Evolutionary conservation across 2,888 invertebrate genomes (phyloP), one percentile per base, ranked within the genome.

Genomic region (Psylliodes chrysocephalus): DNA sequence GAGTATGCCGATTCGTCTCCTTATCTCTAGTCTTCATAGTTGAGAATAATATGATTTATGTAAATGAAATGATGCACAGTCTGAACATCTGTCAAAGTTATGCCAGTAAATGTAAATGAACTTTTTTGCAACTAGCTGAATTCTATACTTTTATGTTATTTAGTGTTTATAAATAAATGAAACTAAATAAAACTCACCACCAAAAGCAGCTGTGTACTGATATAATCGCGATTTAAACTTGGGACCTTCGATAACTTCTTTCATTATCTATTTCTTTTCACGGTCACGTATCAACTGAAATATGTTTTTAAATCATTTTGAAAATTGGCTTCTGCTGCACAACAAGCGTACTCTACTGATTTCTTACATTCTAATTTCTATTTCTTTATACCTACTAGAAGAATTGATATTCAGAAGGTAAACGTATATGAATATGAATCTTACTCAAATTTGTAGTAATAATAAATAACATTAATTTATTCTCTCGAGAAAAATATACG

Each of bases 191-290:
- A n/a, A n/a, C 72, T 73, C 67, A 77, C 77, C 75, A 65, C 74
- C 71, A 40, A 77, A 52, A 2, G 75, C 74, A 33, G 76, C 77
- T 42, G 74, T 55, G 70, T 77, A 77, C 47, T 77, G 77, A 49
- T 73, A 70, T 38, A 74, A 64, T 30, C 72, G 69, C 17, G 40
- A 40, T 33, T 51, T 22, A 17, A 55, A 55, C 19, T 62, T 55
- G 14, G 35, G 28, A 35, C 14, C 22, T 30, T 60, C 46, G 55
- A 55, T 55, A 46, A 46, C 44, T 46, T 33, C 44, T 46, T 55
- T 55, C 55, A 55, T 55, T 55, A 55, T 55, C 44, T 55, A 7
- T 33, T n/a, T 40, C 17, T 10, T 6, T 44, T 46, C 55, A 55
- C 55, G 46, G 55, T 55, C 55, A 46, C 19, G 33, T 12, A 55